A percentile compares a stretch with the other conserved stretches of the same genome.
Evolutionary conservation across 2,888 invertebrate genomes (phyloP).

Genomic region (Tinea trinotella): DNA sequence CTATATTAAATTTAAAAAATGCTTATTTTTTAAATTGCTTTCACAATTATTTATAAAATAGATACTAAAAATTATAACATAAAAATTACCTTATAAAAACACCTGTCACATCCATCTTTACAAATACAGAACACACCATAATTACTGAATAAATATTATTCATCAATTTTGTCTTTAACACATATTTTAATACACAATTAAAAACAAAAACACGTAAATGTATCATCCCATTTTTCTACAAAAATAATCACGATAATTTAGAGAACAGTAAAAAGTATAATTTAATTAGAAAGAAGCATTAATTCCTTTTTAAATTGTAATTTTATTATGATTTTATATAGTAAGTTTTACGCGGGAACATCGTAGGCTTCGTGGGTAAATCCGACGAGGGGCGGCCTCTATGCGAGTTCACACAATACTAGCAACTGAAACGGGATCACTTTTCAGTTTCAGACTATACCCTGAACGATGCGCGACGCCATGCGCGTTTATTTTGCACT

Average conservation of each 20-base stretch:
- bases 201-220: slow-evolving; percentile 6
- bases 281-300: no score
- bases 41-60: no score
- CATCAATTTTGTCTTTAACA: no score
- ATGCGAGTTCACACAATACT: background rate
- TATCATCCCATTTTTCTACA: background rate
- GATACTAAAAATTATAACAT: background rate
- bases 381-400: background rate
- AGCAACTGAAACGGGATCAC: background rate
- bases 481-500: slow-evolving; percentile 12
- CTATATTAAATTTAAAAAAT: no score
- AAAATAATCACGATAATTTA: no score
- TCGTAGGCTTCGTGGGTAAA: background rate
- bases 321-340: no score
- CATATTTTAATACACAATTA: no score
- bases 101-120: background rate
- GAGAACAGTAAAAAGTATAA: no score
- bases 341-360: slow-evolving; percentile 16
- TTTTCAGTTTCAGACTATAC: background rate
- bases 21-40: no score
- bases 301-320: no score
- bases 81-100: background rate
- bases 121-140: background rate
- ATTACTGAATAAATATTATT: background rate
- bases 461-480: slow-evolving; percentile 13